phyloP scores from a whole-genome alignment of 2,888 invertebrate species.

The Hydriomena furcata region DNA sequence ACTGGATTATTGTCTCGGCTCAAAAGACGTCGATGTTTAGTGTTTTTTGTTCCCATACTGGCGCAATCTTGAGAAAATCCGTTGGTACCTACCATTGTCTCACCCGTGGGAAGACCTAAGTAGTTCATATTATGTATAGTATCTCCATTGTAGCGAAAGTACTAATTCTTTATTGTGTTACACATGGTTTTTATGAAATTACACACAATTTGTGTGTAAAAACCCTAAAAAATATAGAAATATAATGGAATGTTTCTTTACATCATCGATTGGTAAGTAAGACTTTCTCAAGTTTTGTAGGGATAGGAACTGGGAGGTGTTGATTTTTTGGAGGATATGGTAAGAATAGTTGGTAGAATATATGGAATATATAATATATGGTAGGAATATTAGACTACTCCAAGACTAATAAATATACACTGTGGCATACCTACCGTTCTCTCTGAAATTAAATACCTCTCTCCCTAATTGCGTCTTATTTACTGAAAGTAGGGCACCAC shows the following conservation, averaged over 20 bases:
- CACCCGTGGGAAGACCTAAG: slow-evolving; percentile 25
- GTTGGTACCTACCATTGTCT: slow-evolving; percentile 13
- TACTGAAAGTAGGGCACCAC: slow-evolving; percentile 21
- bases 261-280: slow-evolving; percentile 4
- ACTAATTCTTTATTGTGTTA: slow-evolving; percentile 7
- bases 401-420: too few relatives aligned
- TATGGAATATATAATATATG: too few relatives aligned
- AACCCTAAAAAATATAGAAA: neutral
- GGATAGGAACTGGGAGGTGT: too few relatives aligned
- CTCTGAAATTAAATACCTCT: slow-evolving; percentile 3
- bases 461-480: slow-evolving; percentile 18
- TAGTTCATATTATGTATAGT: slow-evolving; percentile 9
- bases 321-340: too few relatives aligned
- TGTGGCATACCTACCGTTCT: neutral
- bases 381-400: too few relatives aligned
- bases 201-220: too few relatives aligned
- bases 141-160: slow-evolving; percentile 32
- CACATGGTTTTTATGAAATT: too few relatives aligned
- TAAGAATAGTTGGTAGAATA: too few relatives aligned
- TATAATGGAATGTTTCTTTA: neutral
- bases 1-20: slow-evolving; percentile 1
- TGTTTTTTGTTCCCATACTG: slow-evolving; percentile 33
- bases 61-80: slow-evolving; percentile 30
- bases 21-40: slow-evolving; percentile 20
- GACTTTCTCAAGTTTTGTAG: slow-evolving; percentile 14